A percentile compares a stretch with the other conserved stretches of the same genome.
These are phyloP conservation scores for Papilio polyxenes DNA, from an alignment of 1,140 invertebrate genomes.

Conservation along the genomic window DNA sequence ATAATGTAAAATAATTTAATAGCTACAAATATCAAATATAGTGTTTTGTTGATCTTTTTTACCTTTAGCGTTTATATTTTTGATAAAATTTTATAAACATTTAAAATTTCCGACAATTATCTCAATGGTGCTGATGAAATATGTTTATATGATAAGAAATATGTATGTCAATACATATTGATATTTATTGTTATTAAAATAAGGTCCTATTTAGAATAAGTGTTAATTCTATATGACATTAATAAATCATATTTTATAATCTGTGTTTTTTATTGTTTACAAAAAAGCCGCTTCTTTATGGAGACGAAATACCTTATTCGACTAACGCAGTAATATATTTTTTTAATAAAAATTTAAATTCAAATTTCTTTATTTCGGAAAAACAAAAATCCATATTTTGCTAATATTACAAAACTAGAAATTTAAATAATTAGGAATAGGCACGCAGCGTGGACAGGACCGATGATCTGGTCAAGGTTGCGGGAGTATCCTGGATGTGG, in stretches of 20 bases:
- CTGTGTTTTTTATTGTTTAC: conserved; percentile 1
- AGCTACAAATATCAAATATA: too few relatives aligned
- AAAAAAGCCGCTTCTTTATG: not conserved
- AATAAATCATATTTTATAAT: conserved; percentile 49
- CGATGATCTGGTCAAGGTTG: too few relatives aligned
- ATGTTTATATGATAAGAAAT: not conserved
- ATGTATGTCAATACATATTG: not conserved
- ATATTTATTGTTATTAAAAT: not conserved
- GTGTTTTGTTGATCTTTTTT: not conserved
- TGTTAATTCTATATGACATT: conserved; percentile 51
- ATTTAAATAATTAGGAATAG: too few relatives aligned
- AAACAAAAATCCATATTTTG: too few relatives aligned
- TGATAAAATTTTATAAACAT: not conserved
- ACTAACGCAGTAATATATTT: too few relatives aligned
- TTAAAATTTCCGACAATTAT: not conserved
- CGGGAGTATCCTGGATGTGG: too few relatives aligned
- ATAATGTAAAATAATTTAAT: too few relatives aligned
- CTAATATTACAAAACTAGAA: too few relatives aligned
- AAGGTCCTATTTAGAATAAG: conserved; percentile 43
- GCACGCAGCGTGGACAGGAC: too few relatives aligned
- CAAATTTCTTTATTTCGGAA: too few relatives aligned
- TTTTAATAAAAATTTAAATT: too few relatives aligned
- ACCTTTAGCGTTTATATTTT: not conserved
- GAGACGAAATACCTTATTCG: too few relatives aligned
- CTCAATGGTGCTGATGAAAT: not conserved